Conservation (phyloP, 2,888 invertebrate species). For the Zaprionus obscuricornis region DNA sequence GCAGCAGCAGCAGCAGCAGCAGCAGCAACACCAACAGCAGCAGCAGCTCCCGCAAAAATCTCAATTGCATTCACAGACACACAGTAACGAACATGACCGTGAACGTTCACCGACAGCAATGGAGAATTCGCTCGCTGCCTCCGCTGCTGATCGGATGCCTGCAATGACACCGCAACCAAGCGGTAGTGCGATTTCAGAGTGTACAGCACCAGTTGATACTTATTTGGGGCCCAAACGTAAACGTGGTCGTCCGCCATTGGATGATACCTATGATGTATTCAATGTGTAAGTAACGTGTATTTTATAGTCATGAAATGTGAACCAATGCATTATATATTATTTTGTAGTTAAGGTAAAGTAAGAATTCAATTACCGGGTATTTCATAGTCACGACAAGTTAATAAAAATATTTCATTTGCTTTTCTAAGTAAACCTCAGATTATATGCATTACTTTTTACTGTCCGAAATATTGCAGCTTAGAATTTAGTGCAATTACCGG, state of each 20-base stretch:
- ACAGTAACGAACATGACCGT: constrained; percentile 29
- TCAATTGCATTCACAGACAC: too few relatives aligned
- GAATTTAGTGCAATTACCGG: too few relatives aligned
- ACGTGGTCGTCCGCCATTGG: constrained; percentile 88
- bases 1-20: constrained; percentile 6
- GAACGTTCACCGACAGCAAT: constrained; percentile 42
- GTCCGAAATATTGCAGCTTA: too few relatives aligned
- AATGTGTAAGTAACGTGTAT: constrained; percentile 83
- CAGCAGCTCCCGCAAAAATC: too few relatives aligned
- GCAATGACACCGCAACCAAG: constrained; percentile 77
- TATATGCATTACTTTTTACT: too few relatives aligned
- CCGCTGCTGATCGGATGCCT: constrained; percentile 69
- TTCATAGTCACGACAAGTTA: too few relatives aligned
- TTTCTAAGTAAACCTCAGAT: too few relatives aligned
- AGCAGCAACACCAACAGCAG: neutral
- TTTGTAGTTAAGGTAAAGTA: too few relatives aligned
- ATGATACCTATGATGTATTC: constrained; percentile 84
- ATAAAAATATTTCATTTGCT: neutral
- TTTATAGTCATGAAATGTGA: too few relatives aligned
- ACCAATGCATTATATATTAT: too few relatives aligned
- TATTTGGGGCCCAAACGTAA: constrained; percentile 85
- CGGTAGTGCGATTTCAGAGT: constrained; percentile 39
- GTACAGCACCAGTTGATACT: constrained; percentile 60
- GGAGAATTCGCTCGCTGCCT: constrained; percentile 41
- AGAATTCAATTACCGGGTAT: too few relatives aligned